Base-by-base conservation (phyloP, 2,888 invertebrate species). In the Microchrysa polita region DNA sequence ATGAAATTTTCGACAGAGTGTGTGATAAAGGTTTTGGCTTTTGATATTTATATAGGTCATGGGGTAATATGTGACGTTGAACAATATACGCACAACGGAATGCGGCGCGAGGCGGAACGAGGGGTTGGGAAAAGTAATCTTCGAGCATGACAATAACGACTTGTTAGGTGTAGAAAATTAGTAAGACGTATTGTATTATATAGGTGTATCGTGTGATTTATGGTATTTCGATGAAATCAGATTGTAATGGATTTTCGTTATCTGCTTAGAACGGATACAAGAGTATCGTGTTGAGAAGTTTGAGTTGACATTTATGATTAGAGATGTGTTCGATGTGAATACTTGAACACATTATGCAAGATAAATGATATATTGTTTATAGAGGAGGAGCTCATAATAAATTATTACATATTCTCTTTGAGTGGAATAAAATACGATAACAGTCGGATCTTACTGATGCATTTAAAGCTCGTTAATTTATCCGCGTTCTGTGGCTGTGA, bases 111-210 rank as follows among this genome's bases (percentile, higher is more conserved):
- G 16, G 5, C 53, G 53, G 16, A 16, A 53, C n/a, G 5, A 55
- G 55, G 22, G 18, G 10, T 55, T n/a, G 53, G 52, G 16, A 16
- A 52, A 52, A 52, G 16, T 52, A 14, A 52, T 55, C 55, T 55
- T 20, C 7, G 18, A 20, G 20, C 55, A 55, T 55, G 55, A 55
- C 55, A 55, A 55, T 55, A 55, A 55, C 55, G 55, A 55, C 18
- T 20, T 55, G 4, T 55, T 55, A 55, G 55, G 55, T 55, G 55
- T 20, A 55, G 55, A 55, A 55, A 55, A 55, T 20, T 55, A 16
- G 18, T n/a, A 55, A 55, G 48, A 48, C 16, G 48, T 55, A 55
- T 10, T 55, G 18, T 16, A 16, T 52, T 52, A 10, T 1, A n/a
- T n/a, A n/a, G 10, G 55, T n/a, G n/a, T 16, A 55, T 16, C 52